Base-by-base conservation (phyloP, 1,140 invertebrate genomes). In the Drosophila kikkawai region DNA sequence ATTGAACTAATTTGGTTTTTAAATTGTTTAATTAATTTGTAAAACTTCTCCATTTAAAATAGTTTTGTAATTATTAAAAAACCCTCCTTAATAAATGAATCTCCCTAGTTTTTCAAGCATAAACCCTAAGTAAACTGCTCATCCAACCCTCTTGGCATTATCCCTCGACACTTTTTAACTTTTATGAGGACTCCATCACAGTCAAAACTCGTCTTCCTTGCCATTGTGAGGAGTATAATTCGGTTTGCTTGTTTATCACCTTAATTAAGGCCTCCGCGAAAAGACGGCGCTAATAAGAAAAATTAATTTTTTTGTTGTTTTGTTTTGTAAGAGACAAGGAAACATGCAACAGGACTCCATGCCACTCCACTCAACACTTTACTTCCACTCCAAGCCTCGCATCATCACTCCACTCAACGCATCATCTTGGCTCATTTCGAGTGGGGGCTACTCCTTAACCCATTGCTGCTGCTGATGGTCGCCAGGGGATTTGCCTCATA, bases 401-500 rank as follows among this genome's bases (percentile, higher is more conserved):
- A 22, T 22, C 44, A 45, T 45, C 44, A 39, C 26, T 51, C 32
- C 51, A 75, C 71, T 57, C 71, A 22, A 56, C 26, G 19, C 50
- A 36, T 66, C 39, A 26, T 61, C 63, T 66, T 63, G 57, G 39
- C 55, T 60, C 68, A 53, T 34, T 63, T 36, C 29, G 12, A 42
- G 63, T 34, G 34, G 26, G 53, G 32, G 48, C 41, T 26, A 15
- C 48, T 57, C 47, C 37, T 66, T 67, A 59, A 69, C 74, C 50
- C 75, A 34, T 73, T 29, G 61, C 37, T 70, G 61, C 34, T 70
- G 60, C 34, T 70, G 64, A 55, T 91, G 86, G 86, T 90, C 82
- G 75, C 85, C 82, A 90, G 64, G 85, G 85, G 81, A 90, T 37
- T 75, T 64, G 48, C 26, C 60, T 70, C 70, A 82, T 73, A 68